Evolutionary conservation across 1,140 invertebrate species (phyloP), one percentile per base, ranked within the genome.

Genomic region (Eriocheir sinensis): DNA sequence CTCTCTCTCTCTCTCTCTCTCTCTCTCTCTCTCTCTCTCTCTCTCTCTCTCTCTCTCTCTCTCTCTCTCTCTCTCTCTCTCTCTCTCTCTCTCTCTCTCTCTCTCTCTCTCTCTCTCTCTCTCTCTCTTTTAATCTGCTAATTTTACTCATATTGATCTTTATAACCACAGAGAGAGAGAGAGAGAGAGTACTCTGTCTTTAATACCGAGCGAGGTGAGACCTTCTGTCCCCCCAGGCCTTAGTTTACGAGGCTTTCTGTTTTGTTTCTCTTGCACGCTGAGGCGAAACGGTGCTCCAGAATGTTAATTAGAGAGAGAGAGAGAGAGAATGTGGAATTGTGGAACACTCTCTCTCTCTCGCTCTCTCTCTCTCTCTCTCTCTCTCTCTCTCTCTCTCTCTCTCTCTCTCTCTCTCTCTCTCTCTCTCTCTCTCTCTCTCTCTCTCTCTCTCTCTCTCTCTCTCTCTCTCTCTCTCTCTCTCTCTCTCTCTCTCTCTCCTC

Each of bases 1-100:
- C 53, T 60, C 53, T 60, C 53, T 60, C 53, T 60, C 53, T 60
- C 53, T 60, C 53, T 60, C 53, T 60, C 53, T 60, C 53, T 60
- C 53, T 60, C 53, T 60, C 53, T 60, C 53, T 60, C 53, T 60
- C 53, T 60, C 53, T 60, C 53, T 60, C 53, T 60, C 53, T 60
- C 53, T 21, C 4, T 72, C 21, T 72, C 12, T 72, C 12, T 72
- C 60, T 21, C 12, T 72, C 60, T 21, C 48, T 53, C 48, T 53
- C 48, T 53, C 48, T 53, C 53, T 60, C 53, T 60, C 53, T 60
- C 53, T 60, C 53, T 60, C 53, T 60, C 53, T 60, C 53, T 60
- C 53, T 60, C 53, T 60, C 53, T 60, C 53, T 60, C 53, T 60
- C 53, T 60, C 53, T 60, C 53, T 60, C 53, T 60, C 53, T 60